Evolutionary conservation across 1,140 invertebrate species (phyloP), one percentile per base, ranked within the genome.

Genomic region (Scaptomyza montana): DNA sequence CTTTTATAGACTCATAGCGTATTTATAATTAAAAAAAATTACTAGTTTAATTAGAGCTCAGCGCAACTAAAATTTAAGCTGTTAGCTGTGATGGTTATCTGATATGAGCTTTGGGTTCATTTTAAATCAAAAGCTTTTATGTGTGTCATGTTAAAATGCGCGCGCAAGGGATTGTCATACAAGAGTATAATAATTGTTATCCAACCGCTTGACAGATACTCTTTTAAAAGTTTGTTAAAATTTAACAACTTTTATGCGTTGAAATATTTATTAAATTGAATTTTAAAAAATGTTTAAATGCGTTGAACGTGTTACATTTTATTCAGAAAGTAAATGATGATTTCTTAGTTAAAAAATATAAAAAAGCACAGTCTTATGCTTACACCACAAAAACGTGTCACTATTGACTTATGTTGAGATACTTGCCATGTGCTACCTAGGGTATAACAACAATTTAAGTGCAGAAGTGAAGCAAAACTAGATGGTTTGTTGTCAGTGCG

Each of bases 361-460:
- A 9, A 43, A 9, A 3, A 4, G 39, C 3, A n/a, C 3, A 41
- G 1, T n/a, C 1, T 4, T n/a, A 41, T 43, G n/a, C 12, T 2
- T 3, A 43, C 39, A 12, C n/a, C 12, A 43, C 12, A n/a, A 9
- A 6, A 43, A n/a, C 12, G 3, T n/a, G 12, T 43, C 39, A 1
- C 1, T 43, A 0, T n/a, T n/a, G 39, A 16, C 5, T 13, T n/a
- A 46, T 5, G 8, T 10, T 10, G 8, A 21, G 10, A 6, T 25
- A 2, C 21, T 28, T 28, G 25, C 7, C 1, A 28, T n/a, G 39
- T 46, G 41, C 0, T 61, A 36, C 12, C n/a, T 25, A 68, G 65
- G 57, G 65, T 68, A 68, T 53, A 25, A 53, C 12, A 45, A 54
- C 41, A 54, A 61, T 41, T 53, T 25, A 16, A 54, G 25, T 63